These are phyloP conservation scores for Stratiomys singularior DNA, from an alignment of 2,888 invertebrate species.

Conservation along the genomic window DNA sequence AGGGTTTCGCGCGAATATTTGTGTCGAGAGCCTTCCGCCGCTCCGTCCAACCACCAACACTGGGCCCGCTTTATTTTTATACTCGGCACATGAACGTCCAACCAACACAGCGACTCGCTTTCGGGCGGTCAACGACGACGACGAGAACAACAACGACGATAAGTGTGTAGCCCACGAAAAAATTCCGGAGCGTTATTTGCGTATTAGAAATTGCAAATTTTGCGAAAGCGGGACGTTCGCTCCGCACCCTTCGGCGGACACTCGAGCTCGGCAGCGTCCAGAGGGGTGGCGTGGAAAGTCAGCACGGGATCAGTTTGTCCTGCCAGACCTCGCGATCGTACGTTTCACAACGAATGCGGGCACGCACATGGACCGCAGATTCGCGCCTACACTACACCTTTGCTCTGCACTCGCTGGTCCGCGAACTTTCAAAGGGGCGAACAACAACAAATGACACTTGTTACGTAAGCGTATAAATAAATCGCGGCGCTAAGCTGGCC, in stretches of 20 bases:
- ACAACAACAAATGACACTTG: conserved; percentile 55
- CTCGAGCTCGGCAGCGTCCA: background rate
- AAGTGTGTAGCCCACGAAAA: conserved; percentile 22
- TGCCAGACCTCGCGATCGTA: background rate
- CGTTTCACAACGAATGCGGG: background rate
- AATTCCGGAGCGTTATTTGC: conserved; percentile 41
- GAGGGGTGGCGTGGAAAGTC: no score
- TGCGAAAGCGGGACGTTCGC: no score
- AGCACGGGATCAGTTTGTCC: no score
- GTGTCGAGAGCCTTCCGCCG: background rate
- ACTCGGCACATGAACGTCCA: conserved; percentile 32
- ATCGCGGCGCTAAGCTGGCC: conserved; percentile 38
- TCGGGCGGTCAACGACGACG: conserved; percentile 15
- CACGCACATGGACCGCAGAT: conserved; percentile 2
- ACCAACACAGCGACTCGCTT: conserved; percentile 14
- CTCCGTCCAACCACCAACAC: conserved; percentile 36
- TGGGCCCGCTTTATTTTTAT: conserved; percentile 35
- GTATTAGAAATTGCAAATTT: conserved; percentile 24
- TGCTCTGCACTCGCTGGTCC: conserved; percentile 6
- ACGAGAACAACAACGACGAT: conserved; percentile 12
- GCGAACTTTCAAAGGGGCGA: conserved; percentile 2
- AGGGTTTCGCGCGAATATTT: conserved; percentile 9
- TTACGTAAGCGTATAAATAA: conserved; percentile 55
- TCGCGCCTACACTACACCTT: conserved; percentile 43
- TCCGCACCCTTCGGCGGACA: background rate